These are phyloP conservation scores for Entelurus aequoreus DNA, from an alignment of 2,113 vertebrate genomes.

Conservation along the genomic window DNA sequence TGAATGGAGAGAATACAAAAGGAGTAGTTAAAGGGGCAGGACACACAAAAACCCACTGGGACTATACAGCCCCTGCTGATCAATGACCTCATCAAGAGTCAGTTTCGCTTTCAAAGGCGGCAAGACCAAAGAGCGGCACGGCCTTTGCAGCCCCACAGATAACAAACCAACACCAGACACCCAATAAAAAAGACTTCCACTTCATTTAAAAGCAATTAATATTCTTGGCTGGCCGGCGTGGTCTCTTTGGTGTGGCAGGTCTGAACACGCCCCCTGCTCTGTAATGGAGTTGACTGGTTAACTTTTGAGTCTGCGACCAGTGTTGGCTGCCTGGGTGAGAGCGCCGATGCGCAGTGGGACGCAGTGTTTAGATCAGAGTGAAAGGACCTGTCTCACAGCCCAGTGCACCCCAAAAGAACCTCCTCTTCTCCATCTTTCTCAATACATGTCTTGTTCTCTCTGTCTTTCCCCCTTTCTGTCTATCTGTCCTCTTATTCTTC, in stretches of 20 bases:
- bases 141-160: conserved; percentile 67
- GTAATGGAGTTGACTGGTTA: conserved; percentile 79
- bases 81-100: conserved; percentile 73
- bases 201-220: conserved; percentile 84
- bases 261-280: conserved; percentile 72
- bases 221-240: conserved; percentile 70
- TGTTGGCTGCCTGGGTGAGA: conserved; percentile 71
- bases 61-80: conserved; percentile 66
- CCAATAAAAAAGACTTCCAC: conserved; percentile 80
- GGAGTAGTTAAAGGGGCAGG: conserved; percentile 69
- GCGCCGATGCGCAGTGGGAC: conserved; percentile 72
- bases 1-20: conserved; percentile 58
- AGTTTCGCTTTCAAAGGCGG: conserved; percentile 70
- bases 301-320: conserved; percentile 69
- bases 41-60: conserved; percentile 63
- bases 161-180: conserved; percentile 81
- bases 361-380: conserved; percentile 65
- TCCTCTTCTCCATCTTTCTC: conserved; percentile 47
- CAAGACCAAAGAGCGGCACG: conserved; percentile 72
- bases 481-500: conserved; percentile 45
- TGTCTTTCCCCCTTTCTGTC: conserved; percentile 40
- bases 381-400: conserved; percentile 74
- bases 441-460: conserved; percentile 40
- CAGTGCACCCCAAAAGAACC: conserved; percentile 71
- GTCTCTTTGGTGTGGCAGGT: conserved; percentile 78